phyloP scores from a whole-genome alignment of 2,113 vertebrate genomes.

The rat (Rattus norvegicus) region GRCr8 NC_086022.1:172481001-172481500 shows the following conservation, averaged over 20 bases:
- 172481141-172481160: conserved; percentile 61
- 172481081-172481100: conserved; percentile 71
- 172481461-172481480: conserved; percentile 17
- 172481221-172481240: conserved; percentile 43
- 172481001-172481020: background rate
- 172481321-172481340: conserved; percentile 26
- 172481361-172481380: conserved; percentile 37
- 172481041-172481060: background rate
- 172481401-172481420: conserved; percentile 37
- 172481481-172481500: background rate
- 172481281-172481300: conserved; percentile 38
- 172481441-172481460: background rate
- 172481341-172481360: conserved; percentile 55
- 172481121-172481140: conserved; percentile 75
- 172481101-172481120: conserved; percentile 76
- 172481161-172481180: conserved; percentile 12
- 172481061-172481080: conserved; percentile 73
- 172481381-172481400: conserved; percentile 56
- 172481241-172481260: conserved; percentile 49
- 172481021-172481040: background rate
- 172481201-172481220: conserved; percentile 8
- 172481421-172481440: conserved; percentile 53
- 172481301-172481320: conserved; percentile 51
- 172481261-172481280: conserved; percentile 41
- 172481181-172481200: conserved; percentile 51